Evolutionary conservation across 1,140 invertebrate genomes (phyloP).

Genomic region (Paraescarpia echinospica): DNA sequence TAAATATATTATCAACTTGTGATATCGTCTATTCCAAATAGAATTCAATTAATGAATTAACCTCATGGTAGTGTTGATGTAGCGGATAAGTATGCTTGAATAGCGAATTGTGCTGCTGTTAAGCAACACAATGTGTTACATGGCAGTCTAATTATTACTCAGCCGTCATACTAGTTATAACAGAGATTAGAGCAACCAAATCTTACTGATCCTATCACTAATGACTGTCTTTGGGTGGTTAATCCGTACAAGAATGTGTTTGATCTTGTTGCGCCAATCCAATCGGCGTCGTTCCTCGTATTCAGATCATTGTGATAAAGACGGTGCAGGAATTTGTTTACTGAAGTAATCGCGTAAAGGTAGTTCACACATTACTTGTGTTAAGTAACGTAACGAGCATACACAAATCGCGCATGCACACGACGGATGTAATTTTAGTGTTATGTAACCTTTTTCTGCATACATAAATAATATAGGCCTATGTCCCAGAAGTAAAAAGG

Average conservation of each 20-base stretch:
- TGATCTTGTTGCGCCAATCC: not conserved
- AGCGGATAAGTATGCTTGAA: not conserved
- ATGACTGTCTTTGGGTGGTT: not conserved
- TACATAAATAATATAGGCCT: not conserved
- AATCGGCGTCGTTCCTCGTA: not conserved
- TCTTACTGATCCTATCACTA: not conserved
- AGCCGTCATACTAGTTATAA: not conserved
- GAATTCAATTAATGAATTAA: not conserved
- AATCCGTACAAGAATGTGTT: not conserved
- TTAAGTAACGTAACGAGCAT: not conserved
- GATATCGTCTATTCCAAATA: not conserved
- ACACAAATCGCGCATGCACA: not conserved
- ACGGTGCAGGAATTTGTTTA: not conserved
- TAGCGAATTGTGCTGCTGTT: not conserved
- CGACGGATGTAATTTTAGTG: not conserved
- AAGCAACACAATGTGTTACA: not conserved
- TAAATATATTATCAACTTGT: not conserved
- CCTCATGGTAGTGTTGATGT: not conserved
- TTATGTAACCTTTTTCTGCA: too few relatives aligned
- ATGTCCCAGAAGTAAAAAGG: too few relatives aligned
- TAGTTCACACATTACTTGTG: not conserved
- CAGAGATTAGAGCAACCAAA: not conserved
- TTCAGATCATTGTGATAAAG: not conserved
- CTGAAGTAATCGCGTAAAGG: not conserved
- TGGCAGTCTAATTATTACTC: not conserved